Percentiles rank a stretch among this genome's conserved stretches.
These are phyloP conservation scores for Silurus lanzhouensis DNA, from an alignment of 2,797 vertebrate species.

Conservation along the genomic window DNA sequence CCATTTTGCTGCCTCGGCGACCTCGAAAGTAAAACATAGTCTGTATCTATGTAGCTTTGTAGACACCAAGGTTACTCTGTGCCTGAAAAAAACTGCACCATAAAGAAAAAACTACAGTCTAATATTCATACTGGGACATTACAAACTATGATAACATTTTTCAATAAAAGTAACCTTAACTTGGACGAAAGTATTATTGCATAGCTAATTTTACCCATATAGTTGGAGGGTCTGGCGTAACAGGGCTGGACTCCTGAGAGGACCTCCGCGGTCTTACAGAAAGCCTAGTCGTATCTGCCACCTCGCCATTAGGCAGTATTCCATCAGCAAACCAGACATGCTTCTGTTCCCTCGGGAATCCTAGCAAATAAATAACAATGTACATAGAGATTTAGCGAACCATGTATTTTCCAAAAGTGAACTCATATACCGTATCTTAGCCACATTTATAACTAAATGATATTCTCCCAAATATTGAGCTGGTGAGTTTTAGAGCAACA, in stretches of 20 bases:
- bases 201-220: conserved; percentile 36
- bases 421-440: background rate
- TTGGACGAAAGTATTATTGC: background rate
- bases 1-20: background rate
- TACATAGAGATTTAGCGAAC: background rate
- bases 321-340: conserved; percentile 96
- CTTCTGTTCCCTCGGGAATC: conserved; percentile 84
- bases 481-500: background rate
- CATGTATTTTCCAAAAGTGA: background rate
- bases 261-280: conserved; percentile 75
- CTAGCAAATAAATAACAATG: conserved; percentile 51
- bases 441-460: background rate
- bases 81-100: background rate
- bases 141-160: background rate
- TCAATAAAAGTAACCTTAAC: background rate
- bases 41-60: background rate
- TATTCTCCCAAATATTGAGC: background rate
- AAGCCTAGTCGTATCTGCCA: conserved; percentile 87
- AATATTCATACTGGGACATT: too few relatives aligned
- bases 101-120: background rate
- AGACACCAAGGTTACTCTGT: background rate
- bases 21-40: background rate
- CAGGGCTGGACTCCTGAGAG: conserved; percentile 76
- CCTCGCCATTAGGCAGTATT: conserved; percentile 91
- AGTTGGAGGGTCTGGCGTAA: conserved; percentile 61